phyloP scores from a whole-genome alignment of 2,113 vertebrate genomes.

The Canis aureus region DNA sequence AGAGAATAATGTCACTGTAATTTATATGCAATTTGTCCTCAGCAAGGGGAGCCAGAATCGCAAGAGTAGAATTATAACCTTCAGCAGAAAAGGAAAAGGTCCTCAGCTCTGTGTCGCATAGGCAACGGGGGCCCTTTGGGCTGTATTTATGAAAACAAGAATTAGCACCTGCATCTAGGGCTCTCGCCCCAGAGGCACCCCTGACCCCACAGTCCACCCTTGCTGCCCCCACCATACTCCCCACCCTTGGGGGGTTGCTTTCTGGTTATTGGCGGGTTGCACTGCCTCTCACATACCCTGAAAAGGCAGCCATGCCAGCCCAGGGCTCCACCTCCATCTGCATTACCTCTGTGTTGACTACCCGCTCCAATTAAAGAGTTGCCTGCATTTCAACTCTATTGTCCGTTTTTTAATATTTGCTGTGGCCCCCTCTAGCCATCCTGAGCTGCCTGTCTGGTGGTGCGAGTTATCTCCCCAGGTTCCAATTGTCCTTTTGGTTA shows the following conservation, averaged over 20 bases:
- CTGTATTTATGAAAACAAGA: slow-evolving; percentile 40
- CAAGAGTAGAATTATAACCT: slow-evolving; percentile 52
- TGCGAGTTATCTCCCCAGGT: slow-evolving; percentile 24
- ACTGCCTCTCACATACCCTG: neutral
- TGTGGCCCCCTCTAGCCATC: neutral
- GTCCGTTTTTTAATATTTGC: neutral
- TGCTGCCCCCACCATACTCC: neutral
- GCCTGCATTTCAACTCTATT: neutral
- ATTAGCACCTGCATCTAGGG: neutral
- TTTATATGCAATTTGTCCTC: slow-evolving; percentile 65
- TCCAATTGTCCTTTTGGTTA: neutral
- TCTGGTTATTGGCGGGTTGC: neutral
- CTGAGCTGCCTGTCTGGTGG: neutral
- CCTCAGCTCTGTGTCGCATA: neutral
- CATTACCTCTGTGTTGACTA: neutral
- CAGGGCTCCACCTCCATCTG: neutral
- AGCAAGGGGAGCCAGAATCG: slow-evolving; percentile 42
- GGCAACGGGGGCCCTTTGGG: neutral
- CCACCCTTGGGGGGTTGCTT: neutral
- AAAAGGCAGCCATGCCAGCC: neutral
- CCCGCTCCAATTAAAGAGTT: neutral
- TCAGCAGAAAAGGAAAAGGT: slow-evolving; percentile 55
- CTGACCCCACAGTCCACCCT: neutral
- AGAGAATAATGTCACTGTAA: slow-evolving; percentile 59
- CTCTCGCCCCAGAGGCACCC: neutral